A percentile compares a stretch with the other conserved stretches of the same genome.
Evolutionary conservation across 2,797 vertebrate species (phyloP).

Genomic region (Lithobates sylvaticus): DNA sequence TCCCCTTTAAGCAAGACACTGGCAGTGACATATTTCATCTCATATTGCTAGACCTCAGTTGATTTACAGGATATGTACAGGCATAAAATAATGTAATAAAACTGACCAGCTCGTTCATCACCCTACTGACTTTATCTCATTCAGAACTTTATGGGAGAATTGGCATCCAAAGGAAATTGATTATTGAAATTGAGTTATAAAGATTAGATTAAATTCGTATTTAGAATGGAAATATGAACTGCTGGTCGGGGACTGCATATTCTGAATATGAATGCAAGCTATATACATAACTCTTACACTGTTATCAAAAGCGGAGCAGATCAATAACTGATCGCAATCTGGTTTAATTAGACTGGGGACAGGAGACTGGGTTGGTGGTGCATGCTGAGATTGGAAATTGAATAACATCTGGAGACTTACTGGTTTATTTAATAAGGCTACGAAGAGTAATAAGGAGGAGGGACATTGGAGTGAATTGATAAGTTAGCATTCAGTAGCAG

Average conservation of each 20-base stretch:
- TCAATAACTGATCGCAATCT: slow-evolving; percentile 21
- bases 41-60: not conserved
- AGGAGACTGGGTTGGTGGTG: not conserved
- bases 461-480: too few relatives aligned
- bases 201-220: not conserved
- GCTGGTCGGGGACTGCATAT: not conserved
- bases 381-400: not conserved
- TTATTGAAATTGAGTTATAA: slow-evolving; percentile 17
- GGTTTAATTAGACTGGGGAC: slow-evolving; percentile 1
- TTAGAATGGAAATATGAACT: not conserved
- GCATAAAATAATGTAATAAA: not conserved
- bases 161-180: not conserved
- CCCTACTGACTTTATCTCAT: not conserved
- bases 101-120: not conserved
- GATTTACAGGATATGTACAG: not conserved
- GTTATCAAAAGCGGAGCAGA: not conserved
- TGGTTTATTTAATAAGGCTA: not conserved
- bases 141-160: not conserved
- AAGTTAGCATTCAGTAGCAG: too few relatives aligned
- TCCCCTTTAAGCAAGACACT: not conserved
- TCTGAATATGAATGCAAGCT: not conserved
- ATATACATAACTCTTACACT: not conserved
- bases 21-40: not conserved
- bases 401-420: not conserved
- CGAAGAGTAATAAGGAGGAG: not conserved